These are phyloP conservation scores for Xanthorhoe designata DNA, from an alignment of 2,888 invertebrate genomes.

Conservation along the genomic window DNA sequence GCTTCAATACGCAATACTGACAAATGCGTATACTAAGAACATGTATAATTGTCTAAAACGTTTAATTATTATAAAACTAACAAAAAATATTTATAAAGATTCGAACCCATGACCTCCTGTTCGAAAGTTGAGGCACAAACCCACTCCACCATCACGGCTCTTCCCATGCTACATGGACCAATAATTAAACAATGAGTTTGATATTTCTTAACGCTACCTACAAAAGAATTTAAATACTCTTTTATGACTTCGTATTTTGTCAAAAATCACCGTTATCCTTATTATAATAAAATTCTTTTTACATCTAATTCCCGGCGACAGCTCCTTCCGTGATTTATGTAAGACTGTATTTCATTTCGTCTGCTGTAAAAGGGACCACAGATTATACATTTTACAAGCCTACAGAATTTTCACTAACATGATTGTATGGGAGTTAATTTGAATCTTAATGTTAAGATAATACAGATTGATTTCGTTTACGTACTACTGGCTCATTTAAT, in stretches of 20 bases:
- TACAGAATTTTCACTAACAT: conserved; percentile 5
- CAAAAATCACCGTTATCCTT: conserved; percentile 30
- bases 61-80: too few species aligned
- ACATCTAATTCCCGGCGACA: conserved; percentile 37
- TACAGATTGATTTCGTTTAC: background rate
- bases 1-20: too few species aligned
- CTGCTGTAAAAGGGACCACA: conserved; percentile 37
- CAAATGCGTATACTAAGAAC: too few species aligned
- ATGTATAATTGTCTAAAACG: too few species aligned
- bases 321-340: conserved; percentile 41
- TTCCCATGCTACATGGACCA: background rate
- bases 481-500: background rate
- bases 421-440: too few species aligned
- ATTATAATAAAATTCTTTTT: conserved; percentile 22
- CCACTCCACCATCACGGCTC: too few species aligned
- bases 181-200: background rate
- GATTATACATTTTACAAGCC: conserved; percentile 16
- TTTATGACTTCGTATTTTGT: conserved; percentile 15
- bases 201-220: background rate
- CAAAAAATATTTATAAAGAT: too few species aligned
- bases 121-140: too few species aligned
- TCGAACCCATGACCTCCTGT: too few species aligned
- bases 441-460: background rate
- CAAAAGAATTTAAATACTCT: conserved; percentile 2
- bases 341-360: conserved; percentile 42